Conservation (phyloP, 1,140 invertebrate genomes). For the Littorina saxatilis region DNA sequence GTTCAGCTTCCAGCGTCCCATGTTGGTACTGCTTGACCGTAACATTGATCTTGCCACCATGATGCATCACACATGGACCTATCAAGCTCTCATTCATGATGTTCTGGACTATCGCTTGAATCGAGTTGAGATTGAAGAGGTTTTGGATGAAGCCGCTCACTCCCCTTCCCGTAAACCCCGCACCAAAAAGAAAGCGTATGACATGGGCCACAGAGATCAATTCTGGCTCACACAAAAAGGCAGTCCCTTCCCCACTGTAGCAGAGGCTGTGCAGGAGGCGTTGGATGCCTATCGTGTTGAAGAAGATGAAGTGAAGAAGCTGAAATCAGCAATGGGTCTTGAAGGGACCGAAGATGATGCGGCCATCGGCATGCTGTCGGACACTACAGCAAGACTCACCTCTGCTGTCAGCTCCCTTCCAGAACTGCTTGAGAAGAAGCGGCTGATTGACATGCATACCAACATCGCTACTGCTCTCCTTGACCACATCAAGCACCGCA, state of each 20-base stretch:
- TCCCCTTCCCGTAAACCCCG: conserved; percentile 59
- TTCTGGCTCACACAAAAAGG: conserved; percentile 97
- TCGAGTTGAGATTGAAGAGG: conserved; percentile 88
- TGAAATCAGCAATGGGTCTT: conserved; percentile 92
- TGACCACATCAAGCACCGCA: conserved; percentile 90
- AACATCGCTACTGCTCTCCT: conserved; percentile 96
- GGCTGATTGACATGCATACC: conserved; percentile 98
- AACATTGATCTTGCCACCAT: conserved; percentile 98
- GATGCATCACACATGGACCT: conserved; percentile 99
- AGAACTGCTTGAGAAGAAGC: conserved; percentile 96
- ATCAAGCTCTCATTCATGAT: conserved; percentile 94
- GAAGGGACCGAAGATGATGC: conserved; percentile 78
- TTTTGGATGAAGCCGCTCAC: conserved; percentile 71
- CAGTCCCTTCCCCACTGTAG: conserved; percentile 96
- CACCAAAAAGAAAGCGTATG: conserved; percentile 89
- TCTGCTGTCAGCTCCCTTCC: conserved; percentile 95
- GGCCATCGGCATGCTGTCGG: conserved; percentile 85
- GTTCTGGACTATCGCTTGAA: conserved; percentile 94
- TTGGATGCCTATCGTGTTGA: conserved; percentile 94
- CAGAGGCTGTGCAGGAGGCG: conserved; percentile 98
- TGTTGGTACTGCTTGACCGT: conserved; percentile 95
- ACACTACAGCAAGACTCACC: conserved; percentile 95
- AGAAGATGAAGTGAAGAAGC: conserved; percentile 96
- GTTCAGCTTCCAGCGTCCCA: conserved; percentile 92
- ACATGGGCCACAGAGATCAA: conserved; percentile 85